Evolutionary conservation across 2,888 invertebrate species (phyloP).

Genomic region (Coelopa pilipes): DNA sequence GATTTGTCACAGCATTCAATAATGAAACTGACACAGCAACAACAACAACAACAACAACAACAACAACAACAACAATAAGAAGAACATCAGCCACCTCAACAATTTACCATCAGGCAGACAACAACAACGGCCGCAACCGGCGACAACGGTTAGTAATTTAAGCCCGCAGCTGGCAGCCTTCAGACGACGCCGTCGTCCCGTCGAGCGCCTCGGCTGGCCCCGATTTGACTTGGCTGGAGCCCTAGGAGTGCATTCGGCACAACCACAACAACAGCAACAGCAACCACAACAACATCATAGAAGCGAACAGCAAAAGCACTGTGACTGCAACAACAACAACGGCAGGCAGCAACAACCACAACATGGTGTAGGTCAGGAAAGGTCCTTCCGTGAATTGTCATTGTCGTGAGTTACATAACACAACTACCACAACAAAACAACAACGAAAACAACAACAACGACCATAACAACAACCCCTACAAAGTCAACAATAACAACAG

Average conservation of each 20-base stretch:
- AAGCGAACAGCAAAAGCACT: conserved; percentile 36
- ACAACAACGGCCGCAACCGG: conserved; percentile 25
- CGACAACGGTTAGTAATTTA: neutral
- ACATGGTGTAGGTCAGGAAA: conserved; percentile 47
- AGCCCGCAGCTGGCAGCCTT: neutral
- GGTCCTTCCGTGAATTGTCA: conserved; percentile 53
- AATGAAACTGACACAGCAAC: conserved; percentile 5
- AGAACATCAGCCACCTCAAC: too few species aligned
- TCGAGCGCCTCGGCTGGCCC: conserved; percentile 25
- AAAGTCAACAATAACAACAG: neutral
- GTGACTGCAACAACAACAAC: conserved; percentile 34
- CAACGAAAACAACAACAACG: too few species aligned
- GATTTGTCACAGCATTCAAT: conserved; percentile 43
- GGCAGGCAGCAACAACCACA: conserved; percentile 14
- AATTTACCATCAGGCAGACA: too few species aligned
- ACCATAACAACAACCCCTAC: conserved; percentile 7
- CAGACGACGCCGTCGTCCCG: neutral
- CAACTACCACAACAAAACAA: neutral
- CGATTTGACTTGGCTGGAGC: conserved; percentile 22
- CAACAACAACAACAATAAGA: neutral
- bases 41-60: neutral
- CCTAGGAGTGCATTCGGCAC: neutral
- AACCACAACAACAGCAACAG: conserved; percentile 35
- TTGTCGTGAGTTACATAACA: conserved; percentile 50
- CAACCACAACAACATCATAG: conserved; percentile 39